Conservation (phyloP, 2,113 vertebrate species). For the Oxyura jamaicensis region DNA sequence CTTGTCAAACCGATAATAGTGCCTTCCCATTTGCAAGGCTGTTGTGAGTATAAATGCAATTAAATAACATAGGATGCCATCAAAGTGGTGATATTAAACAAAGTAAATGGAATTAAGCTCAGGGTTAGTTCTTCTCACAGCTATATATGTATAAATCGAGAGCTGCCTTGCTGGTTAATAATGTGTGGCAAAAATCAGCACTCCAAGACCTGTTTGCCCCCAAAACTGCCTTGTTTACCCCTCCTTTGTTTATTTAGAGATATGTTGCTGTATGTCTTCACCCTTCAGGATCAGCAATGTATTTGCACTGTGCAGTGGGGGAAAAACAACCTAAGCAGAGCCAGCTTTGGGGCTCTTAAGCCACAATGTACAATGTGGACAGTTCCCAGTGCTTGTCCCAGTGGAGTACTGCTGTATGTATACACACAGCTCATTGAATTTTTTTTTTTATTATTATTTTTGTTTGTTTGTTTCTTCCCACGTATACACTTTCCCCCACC, state of each 20-base stretch:
- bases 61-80: not conserved
- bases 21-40: not conserved
- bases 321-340: not conserved
- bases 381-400: rapidly evolving
- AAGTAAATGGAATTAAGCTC: not conserved
- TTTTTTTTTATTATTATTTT: not conserved
- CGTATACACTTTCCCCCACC: no score
- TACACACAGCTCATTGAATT: not conserved
- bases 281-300: not conserved
- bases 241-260: not conserved
- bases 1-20: not conserved
- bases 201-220: not conserved
- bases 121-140: not conserved
- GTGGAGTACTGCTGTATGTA: rapidly evolving
- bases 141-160: not conserved
- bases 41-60: constrained; percentile 15
- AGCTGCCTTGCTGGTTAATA: not conserved
- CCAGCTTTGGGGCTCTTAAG: not conserved
- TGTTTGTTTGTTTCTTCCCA: no score
- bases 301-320: not conserved
- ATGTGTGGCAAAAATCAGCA: not conserved
- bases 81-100: not conserved
- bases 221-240: not conserved
- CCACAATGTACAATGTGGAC: not conserved
- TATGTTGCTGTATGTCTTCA: not conserved